These are phyloP conservation scores for Pelvicachromis taeniatus DNA, from an alignment of 2,113 vertebrate species.

Conservation along the genomic window DNA sequence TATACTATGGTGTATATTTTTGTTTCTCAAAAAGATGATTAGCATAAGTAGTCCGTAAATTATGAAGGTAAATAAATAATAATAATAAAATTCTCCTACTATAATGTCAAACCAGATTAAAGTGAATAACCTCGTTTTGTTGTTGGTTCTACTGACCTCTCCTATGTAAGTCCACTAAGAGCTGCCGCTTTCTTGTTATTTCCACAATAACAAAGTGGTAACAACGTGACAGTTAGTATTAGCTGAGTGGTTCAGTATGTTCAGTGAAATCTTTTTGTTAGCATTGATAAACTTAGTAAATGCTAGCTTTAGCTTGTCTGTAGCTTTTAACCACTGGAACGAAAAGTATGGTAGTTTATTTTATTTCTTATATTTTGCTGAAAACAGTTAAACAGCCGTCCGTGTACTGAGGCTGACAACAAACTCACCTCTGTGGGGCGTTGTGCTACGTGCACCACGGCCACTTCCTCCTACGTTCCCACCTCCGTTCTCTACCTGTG, in stretches of 20 bases:
- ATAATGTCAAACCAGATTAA: not conserved
- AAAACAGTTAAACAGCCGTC: not conserved
- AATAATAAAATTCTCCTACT: not conserved
- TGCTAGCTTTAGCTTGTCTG: not conserved
- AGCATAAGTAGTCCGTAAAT: not conserved
- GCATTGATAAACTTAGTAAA: not conserved
- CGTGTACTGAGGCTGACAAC: not conserved
- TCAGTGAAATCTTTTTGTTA: not conserved
- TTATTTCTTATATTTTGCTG: not conserved
- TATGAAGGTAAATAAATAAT: not conserved
- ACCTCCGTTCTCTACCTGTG: slow-evolving; percentile 17
- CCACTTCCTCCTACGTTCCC: not conserved
- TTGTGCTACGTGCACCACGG: not conserved
- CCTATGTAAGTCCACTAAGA: not conserved
- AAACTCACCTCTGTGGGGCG: not conserved
- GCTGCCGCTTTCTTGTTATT: not conserved
- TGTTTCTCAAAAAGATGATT: not conserved
- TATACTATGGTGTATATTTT: rapidly evolving
- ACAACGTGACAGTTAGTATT: not conserved
- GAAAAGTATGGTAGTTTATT: not conserved
- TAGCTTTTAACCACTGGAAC: not conserved
- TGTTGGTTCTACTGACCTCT: not conserved
- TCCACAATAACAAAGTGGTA: not conserved
- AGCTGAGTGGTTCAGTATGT: not conserved
- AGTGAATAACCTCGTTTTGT: not conserved